Conservation (phyloP, 2,797 vertebrate species). For the Peromyscus attwateri region DNA sequence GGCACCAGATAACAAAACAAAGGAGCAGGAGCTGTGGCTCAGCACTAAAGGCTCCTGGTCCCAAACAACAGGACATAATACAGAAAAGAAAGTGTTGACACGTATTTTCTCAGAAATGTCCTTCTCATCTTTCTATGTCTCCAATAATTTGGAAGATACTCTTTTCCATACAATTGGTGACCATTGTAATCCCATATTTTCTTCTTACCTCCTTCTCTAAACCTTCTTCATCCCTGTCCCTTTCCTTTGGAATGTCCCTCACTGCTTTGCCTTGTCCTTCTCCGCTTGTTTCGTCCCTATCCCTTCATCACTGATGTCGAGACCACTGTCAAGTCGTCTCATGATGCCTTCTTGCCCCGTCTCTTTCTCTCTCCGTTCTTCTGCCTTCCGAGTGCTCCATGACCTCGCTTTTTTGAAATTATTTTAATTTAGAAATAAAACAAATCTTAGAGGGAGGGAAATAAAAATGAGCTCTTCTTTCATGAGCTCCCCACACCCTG, state of each 20-base stretch:
- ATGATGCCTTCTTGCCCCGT: too few relatives aligned
- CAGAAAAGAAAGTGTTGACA: neutral
- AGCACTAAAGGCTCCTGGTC: neutral
- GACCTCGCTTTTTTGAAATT: constrained; percentile 48
- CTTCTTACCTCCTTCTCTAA: neutral
- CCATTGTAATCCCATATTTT: neutral
- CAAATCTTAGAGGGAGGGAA: constrained; percentile 39
- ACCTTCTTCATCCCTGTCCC: neutral
- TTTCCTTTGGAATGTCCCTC: neutral
- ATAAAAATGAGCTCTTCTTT: neutral
- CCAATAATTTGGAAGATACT: neutral
- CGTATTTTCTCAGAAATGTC: neutral
- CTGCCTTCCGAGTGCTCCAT: neutral
- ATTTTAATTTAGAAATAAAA: constrained; percentile 78
- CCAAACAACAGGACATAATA: neutral
- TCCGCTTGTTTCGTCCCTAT: neutral
- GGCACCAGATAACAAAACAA: neutral
- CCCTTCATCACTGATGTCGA: neutral
- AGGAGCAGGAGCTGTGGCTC: neutral
- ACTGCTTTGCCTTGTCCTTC: neutral
- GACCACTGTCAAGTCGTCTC: too few relatives aligned
- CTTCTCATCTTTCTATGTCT: neutral
- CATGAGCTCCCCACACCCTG: constrained; percentile 12
- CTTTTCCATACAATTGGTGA: neutral
- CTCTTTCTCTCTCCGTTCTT: neutral